Conservation (phyloP, 2,797 vertebrate species). For the Delichon dasypus region DNA sequence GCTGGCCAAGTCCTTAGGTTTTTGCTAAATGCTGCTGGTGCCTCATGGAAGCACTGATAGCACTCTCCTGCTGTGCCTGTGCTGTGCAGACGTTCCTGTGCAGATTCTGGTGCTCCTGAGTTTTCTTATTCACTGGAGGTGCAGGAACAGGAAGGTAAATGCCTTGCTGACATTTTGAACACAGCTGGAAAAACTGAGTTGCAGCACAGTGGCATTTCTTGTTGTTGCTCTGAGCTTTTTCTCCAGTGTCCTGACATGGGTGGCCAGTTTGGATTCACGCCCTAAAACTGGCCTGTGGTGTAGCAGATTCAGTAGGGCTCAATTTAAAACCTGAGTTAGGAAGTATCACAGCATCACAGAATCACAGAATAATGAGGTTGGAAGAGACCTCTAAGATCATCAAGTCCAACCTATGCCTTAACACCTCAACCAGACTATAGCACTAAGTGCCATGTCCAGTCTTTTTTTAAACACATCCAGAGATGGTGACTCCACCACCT, state of each 20-base stretch:
- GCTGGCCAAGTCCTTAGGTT: neutral
- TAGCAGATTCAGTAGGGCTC: neutral
- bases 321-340: neutral
- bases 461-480: too few species aligned
- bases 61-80: neutral
- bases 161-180: neutral
- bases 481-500: too few species aligned
- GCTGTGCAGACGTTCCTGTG: neutral
- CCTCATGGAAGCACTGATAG: neutral
- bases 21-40: neutral
- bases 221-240: neutral
- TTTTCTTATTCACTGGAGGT: neutral
- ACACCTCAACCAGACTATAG: too few species aligned
- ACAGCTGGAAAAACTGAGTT: neutral
- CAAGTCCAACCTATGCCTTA: too few species aligned
- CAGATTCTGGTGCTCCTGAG: neutral
- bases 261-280: neutral
- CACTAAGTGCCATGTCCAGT: too few species aligned
- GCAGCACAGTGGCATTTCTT: neutral
- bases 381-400: too few species aligned
- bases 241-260: neutral
- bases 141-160: neutral
- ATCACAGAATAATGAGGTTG: too few species aligned
- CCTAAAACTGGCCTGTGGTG: neutral
- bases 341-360: too few species aligned